Base-by-base conservation (phyloP, 2,113 vertebrate species). In the Tinamus guttatus region DNA sequence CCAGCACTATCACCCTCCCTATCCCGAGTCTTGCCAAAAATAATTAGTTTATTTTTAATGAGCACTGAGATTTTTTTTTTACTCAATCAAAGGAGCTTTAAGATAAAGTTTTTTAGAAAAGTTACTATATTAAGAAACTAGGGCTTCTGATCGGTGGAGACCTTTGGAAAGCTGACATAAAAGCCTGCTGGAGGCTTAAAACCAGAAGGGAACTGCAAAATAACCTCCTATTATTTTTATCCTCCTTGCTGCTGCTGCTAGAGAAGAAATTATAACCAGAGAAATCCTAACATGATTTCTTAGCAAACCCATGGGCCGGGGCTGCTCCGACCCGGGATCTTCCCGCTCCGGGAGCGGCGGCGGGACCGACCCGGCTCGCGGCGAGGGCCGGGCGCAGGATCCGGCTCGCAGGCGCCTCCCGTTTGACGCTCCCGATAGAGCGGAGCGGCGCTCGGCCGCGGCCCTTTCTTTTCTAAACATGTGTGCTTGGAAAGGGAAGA, bases 381-480 rank as follows among this genome's bases (percentile, higher is more conserved):
- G 90, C 7, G 4, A 36, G 56, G 71, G 71, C 38, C 41, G 41
- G 7, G 8, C 86, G 32, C 62, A 5, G 59, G 58, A 40, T 58
- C 56, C 89, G 74, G 91, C 90, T 95, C 96, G 92, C 70, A 16
- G 82, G 2, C 75, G 21, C 54, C 75, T 74, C 63, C 24, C 30
- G 80, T 40, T 74, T 86, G 97, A 78, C 93, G 95, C 93, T 81
- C 27, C 96, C 20, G 97, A 21, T 91, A 95, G 96, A 96, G 97
- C 98, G 96, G 63, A 91, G 94, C 45, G 49, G 93, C 79, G 95
- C 96, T 80, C 96, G 78, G 97, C 90, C 94, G 40, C 95, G 95
- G 96, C 96, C 97, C 96, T 91, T 87, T 79, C 95, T 97, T 96
- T 95, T 97, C 97, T 82, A 97, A 98, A 98, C 98, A 98, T 98